Percentiles rank a stretch among this genome's conserved stretches.
Conservation (phyloP, 2,113 vertebrate genomes). For the Pollachius pollachius region DNA sequence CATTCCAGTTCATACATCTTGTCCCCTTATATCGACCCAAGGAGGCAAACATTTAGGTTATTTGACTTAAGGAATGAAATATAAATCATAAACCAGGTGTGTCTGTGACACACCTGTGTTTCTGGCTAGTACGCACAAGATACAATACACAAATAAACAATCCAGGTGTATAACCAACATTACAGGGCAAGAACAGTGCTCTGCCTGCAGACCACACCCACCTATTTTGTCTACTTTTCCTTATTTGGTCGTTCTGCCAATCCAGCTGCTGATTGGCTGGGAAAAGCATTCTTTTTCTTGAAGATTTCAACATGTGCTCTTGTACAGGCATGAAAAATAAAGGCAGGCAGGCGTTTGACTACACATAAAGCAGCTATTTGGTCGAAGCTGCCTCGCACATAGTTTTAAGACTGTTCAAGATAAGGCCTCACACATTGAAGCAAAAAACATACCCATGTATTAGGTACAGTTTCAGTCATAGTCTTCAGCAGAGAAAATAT, state of each 20-base stretch:
- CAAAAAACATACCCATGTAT: no score
- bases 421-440: no score
- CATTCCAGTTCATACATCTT: no score
- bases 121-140: conserved; percentile 11
- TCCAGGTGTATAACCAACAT: no score
- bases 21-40: no score
- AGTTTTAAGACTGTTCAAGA: no score
- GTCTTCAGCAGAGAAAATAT: no score
- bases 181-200: conserved; percentile 13
- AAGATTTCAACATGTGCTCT: neutral
- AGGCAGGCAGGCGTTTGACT: neutral
- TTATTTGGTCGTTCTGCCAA: conserved; percentile 55
- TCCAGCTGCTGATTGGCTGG: conserved; percentile 50
- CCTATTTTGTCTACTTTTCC: conserved; percentile 35
- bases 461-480: no score
- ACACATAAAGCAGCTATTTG: neutral
- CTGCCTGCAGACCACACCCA: conserved; percentile 40
- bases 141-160: neutral
- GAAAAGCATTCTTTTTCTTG: neutral
- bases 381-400: no score
- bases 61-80: no score
- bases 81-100: no score
- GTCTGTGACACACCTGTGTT: neutral
- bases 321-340: neutral
- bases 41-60: no score